Percentiles rank a stretch among this genome's conserved stretches.
Evolutionary conservation across 2,113 vertebrate species (phyloP).

Genomic region (Toxotes chatareus): DNA sequence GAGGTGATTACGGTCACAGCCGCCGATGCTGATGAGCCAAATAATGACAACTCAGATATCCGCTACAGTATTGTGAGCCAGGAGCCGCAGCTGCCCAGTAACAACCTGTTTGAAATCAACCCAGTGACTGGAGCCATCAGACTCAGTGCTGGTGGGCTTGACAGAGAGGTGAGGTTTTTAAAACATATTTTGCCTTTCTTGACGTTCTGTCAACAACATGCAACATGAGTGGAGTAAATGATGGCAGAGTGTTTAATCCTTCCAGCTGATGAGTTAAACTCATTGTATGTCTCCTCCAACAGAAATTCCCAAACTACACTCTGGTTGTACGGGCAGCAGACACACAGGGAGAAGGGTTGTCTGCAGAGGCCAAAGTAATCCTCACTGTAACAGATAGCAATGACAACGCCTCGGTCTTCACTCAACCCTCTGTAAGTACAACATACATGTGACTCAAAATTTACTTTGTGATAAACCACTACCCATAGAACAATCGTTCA

Average conservation of each 20-base stretch:
- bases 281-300: slow-evolving; percentile 22
- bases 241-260: background rate
- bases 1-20: slow-evolving; percentile 87
- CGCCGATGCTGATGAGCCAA: slow-evolving; percentile 83
- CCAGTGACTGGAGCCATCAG: slow-evolving; percentile 82
- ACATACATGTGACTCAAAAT: background rate
- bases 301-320: slow-evolving; percentile 87
- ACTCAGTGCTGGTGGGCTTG: slow-evolving; percentile 81
- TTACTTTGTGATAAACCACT: too few species aligned
- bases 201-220: background rate
- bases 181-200: too few species aligned
- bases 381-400: slow-evolving; percentile 88
- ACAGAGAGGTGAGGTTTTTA: slow-evolving; percentile 87
- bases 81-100: slow-evolving; percentile 61
- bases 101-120: slow-evolving; percentile 87
- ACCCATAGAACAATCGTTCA: too few species aligned
- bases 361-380: slow-evolving; percentile 73
- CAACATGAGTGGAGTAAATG: background rate
- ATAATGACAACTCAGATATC: slow-evolving; percentile 82
- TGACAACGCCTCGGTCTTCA: slow-evolving; percentile 87
- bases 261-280: slow-evolving; percentile 1
- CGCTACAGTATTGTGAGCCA: slow-evolving; percentile 85
- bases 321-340: slow-evolving; percentile 87
- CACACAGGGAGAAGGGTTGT: slow-evolving; percentile 75
- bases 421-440: slow-evolving; percentile 78